Base-by-base conservation (phyloP, 64 coral and sea anemone genomes). In the Anthopleura sola region DNA sequence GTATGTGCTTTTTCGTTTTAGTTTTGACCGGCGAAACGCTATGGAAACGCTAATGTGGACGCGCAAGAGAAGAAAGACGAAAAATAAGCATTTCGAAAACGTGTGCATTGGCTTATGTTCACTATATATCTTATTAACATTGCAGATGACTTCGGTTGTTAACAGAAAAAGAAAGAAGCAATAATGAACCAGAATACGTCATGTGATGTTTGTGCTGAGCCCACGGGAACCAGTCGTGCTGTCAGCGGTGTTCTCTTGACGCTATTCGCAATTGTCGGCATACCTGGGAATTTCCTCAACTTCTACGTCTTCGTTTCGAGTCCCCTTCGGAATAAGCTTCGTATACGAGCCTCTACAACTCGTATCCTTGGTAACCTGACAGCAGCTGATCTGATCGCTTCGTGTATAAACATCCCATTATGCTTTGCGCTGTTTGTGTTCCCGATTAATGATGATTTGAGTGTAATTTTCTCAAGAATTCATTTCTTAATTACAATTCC, bases 351-450 rank as follows among this genome's bases (percentile, higher is more conserved):
- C 28, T 83, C 82, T 37, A 83, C 82, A 8, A 32, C 47, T 5
- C 49, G 50, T 83, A 83, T 83, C 51, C 82, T 83, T 83, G 82
- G 82, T 26, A 83, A 83, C 51, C 51, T 83, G 19, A 83, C 82
- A 6, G 51, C 82, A 50, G 82, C 82, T 53, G 82, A 83, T 49
- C 82, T 83, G n/a, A 29, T 83, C 18, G 82, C 37, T 20, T 83
- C 82, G 16, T 83, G 82, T 31, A 37, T 60, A 1, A 83, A 83
- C 19, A 83, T 83, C 40, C 82, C 82, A 31, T 36, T 83, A 53
- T 83, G 82, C 50, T 83, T 83, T 83, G 76, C 36, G 76, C 76
- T 44, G 1, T 83, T 83, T 60, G 32, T 54, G 6, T 12, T 56
- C 82, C 24, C 21, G 18, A 56, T 28, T 5, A 15, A 31, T 71